Percentiles rank a stretch among this genome's conserved stretches.
These are phyloP conservation scores for Acrobasis consociella DNA, from an alignment of 2,888 invertebrate species.

Conservation along the genomic window DNA sequence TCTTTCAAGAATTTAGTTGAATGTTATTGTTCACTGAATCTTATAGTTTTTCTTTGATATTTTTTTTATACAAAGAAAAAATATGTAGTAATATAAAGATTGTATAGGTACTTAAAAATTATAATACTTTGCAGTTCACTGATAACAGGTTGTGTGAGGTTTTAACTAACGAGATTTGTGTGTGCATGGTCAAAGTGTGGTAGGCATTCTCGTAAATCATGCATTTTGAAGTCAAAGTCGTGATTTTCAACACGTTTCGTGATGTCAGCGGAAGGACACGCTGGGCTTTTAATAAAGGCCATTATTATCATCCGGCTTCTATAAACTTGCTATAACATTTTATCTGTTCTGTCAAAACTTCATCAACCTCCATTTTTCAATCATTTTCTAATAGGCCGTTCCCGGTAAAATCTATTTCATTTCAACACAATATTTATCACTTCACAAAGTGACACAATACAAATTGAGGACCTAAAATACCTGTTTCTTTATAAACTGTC, in stretches of 20 bases:
- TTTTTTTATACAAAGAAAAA: too few relatives aligned
- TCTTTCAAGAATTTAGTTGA: neutral
- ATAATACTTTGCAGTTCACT: neutral
- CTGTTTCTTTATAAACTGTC: neutral
- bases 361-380: too few relatives aligned
- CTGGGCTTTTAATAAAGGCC: conserved; percentile 43
- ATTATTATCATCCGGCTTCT: neutral
- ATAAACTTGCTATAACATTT: neutral
- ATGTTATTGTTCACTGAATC: too few relatives aligned
- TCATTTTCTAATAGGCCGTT: too few relatives aligned
- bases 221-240: conserved; percentile 25
- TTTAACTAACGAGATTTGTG: neutral
- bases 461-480: neutral
- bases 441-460: conserved; percentile 1
- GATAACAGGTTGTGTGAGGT: neutral
- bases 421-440: neutral
- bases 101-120: neutral
- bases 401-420: too few relatives aligned
- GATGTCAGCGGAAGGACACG: conserved; percentile 46
- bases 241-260: conserved; percentile 39
- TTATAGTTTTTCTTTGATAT: too few relatives aligned
- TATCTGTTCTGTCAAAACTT: neutral
- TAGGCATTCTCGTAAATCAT: neutral
- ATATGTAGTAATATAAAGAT: too few relatives aligned
- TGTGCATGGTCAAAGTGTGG: conserved; percentile 2